phyloP scores from a whole-genome alignment of 2,888 invertebrate genomes.

The Corbicula japonica region DNA sequence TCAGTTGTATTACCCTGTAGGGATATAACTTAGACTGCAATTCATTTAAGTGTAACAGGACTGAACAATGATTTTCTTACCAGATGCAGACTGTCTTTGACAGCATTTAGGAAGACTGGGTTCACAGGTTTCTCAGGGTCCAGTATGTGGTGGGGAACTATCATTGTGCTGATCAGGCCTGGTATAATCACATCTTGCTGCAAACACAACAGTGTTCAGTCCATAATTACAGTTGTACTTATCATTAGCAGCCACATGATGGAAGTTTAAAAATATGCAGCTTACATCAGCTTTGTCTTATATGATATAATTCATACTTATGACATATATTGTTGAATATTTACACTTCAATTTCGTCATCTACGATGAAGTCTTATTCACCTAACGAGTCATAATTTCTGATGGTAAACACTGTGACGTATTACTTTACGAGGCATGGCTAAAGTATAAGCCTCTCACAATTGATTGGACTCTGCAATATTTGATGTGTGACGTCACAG shows the following conservation, averaged over 20 bases:
- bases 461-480: too few species aligned
- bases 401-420: too few species aligned
- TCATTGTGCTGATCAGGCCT: conserved; percentile 74
- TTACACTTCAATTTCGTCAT: neutral
- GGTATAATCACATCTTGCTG: conserved; percentile 71
- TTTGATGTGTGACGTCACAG: too few species aligned
- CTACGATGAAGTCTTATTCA: neutral
- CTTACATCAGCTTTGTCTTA: too few species aligned
- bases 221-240: neutral
- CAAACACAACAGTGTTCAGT: neutral
- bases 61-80: conserved; percentile 53
- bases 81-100: conserved; percentile 76
- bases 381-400: too few species aligned
- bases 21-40: neutral
- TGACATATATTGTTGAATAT: neutral
- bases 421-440: too few species aligned
- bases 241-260: conserved; percentile 1
- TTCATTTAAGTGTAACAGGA: neutral
- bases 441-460: too few species aligned
- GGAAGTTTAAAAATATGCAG: too few species aligned
- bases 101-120: conserved; percentile 68
- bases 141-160: conserved; percentile 77
- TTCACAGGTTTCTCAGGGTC: conserved; percentile 77
- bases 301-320: too few species aligned
- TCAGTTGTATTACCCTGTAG: neutral